Evolutionary conservation across 2,888 invertebrate species (phyloP).

Genomic region (Metallyticus violacea): DNA sequence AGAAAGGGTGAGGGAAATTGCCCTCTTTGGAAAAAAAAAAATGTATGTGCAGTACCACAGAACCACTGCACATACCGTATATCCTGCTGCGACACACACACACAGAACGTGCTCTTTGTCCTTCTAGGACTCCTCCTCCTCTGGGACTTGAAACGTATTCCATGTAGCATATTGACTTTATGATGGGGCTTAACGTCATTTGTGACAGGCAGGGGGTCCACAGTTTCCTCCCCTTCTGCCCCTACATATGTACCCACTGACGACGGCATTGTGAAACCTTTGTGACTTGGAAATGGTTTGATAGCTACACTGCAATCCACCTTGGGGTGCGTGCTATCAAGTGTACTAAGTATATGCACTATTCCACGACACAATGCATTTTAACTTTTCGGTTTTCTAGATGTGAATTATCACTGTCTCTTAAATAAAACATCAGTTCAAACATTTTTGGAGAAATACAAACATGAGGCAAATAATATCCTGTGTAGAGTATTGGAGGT

Average conservation of each 20-base stretch:
- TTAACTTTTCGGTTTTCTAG: no score
- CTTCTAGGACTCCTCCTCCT: not conserved
- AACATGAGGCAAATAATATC: no score
- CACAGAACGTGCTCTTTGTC: not conserved
- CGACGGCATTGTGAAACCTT: not conserved
- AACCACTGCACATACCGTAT: not conserved
- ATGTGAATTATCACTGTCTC: no score
- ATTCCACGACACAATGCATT: no score
- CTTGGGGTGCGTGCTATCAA: no score
- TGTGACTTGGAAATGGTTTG: not conserved
- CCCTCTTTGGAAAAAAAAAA: not conserved
- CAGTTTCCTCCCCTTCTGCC: not conserved
- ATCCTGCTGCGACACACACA: not conserved
- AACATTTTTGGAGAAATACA: no score
- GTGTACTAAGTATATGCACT: no score
- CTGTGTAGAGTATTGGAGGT: no score
- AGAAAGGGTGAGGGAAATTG: not conserved
- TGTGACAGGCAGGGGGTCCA: not conserved
- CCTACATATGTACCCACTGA: not conserved
- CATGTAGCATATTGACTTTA: constrained; percentile 12
- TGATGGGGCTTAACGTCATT: constrained; percentile 4
- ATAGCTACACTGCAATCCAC: not conserved
- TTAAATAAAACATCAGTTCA: no score
- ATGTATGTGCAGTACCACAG: not conserved
- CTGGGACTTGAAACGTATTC: constrained; percentile 14